Evolutionary conservation across 1,140 invertebrate species (phyloP), one percentile per base, ranked within the genome.

Genomic region (Drosophila funebris): DNA sequence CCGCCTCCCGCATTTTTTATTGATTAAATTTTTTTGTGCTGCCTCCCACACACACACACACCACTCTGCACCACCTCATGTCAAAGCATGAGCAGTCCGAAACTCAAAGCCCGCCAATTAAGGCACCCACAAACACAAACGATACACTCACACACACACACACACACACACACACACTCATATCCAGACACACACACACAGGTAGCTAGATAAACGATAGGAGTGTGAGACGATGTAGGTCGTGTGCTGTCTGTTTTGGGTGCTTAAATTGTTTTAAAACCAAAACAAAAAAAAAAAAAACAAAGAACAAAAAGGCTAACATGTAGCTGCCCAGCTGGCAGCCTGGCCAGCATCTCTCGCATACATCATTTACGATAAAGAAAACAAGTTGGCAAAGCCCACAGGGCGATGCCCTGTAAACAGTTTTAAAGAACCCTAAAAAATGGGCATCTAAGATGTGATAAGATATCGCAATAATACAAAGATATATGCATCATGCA

Each of bases 201-300:
- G 29, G 20, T 13, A 52, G 11, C 39, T 70, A 63, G 48, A 29
- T 50, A 53, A 69, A 13, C n/a, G 6, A 53, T 50, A 36, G 16
- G 6, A 52, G 18, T 43, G 54, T 58, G 33, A 24, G 56, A 39
- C 39, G 39, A 46, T 24, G 29, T 27, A 20, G 18, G n/a, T 54
- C 22, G 50, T 27, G 48, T 52, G 24, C 37, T 61, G 18, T 48
- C 22, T 27, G 24, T 22, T 68, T 68, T 39, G 20, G 20, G 1
- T 48, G 44, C 20, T 13, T 69, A 73, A 78, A 78, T 70, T 69
- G 76, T 27, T 63, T 31, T 37, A 46, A 66, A 46, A 13, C 16
- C 54, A 44, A 58, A 46, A 44, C 37, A 27, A 36, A 70, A 70
- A 52, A 29, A 46, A 41, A 18, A 57, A 29, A 9, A 33, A 33